Conservation (phyloP, 2,888 invertebrate species). For the Hesperia comma region DNA sequence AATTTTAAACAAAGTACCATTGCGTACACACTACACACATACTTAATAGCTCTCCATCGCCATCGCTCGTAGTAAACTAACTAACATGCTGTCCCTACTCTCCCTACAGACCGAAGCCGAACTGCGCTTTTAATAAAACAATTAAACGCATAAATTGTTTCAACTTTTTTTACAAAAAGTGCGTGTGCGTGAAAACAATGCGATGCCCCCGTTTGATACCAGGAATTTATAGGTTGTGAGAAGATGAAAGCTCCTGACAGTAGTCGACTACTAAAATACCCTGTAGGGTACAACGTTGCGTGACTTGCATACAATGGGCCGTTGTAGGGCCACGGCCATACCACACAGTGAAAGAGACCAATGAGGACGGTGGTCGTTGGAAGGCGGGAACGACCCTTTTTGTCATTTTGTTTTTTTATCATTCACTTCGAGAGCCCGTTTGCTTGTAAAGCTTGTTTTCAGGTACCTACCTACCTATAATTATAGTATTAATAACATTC, state of each 20-base stretch:
- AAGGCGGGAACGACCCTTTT: slow-evolving; percentile 10
- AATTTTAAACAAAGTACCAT: too few relatives aligned
- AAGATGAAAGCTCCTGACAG: slow-evolving; percentile 65
- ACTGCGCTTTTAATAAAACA: too few relatives aligned
- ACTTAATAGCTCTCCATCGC: too few relatives aligned
- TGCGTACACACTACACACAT: too few relatives aligned
- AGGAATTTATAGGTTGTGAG: slow-evolving; percentile 69
- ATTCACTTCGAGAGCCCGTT: too few relatives aligned
- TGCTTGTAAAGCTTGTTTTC: too few relatives aligned
- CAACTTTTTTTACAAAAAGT: slow-evolving; percentile 59
- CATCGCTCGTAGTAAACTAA: too few relatives aligned
- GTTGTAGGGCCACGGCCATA: slow-evolving; percentile 17
- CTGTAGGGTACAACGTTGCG: slow-evolving; percentile 53
- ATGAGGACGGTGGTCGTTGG: slow-evolving; percentile 9
- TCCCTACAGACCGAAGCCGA: too few relatives aligned
- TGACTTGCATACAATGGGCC: slow-evolving; percentile 24
- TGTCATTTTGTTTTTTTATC: background rate
- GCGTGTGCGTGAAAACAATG: slow-evolving; percentile 85
- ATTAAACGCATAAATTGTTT: too few relatives aligned
- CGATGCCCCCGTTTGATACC: slow-evolving; percentile 84
- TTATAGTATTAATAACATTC: too few relatives aligned
- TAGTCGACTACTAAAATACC: slow-evolving; percentile 33
- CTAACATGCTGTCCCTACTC: too few relatives aligned
- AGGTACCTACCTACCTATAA: too few relatives aligned
- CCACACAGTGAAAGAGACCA: slow-evolving; percentile 25